Evolutionary conservation across 2,113 vertebrate genomes (phyloP).

Genomic region (Halcyon senegalensis): DNA sequence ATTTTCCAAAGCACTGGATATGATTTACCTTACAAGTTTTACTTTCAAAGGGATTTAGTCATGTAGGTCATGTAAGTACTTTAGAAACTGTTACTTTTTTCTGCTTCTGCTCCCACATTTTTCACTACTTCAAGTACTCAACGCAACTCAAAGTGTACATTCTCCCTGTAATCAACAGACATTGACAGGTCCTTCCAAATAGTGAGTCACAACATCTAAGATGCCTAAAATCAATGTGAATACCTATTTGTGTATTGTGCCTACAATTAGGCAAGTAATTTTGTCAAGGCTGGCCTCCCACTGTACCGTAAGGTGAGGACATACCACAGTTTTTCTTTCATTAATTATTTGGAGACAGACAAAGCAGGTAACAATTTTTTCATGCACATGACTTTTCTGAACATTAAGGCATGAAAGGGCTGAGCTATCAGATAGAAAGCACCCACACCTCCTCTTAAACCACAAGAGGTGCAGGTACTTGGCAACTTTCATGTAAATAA

Average conservation of each 20-base stretch:
- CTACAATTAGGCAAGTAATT: neutral
- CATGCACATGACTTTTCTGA: neutral
- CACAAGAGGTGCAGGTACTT: neutral
- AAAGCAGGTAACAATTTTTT: neutral
- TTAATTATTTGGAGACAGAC: neutral
- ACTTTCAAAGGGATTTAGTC: constrained; percentile 5
- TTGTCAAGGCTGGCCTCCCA: neutral
- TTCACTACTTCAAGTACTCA: neutral
- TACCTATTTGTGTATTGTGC: neutral
- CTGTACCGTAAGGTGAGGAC: neutral
- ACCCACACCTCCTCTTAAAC: neutral
- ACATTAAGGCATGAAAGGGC: neutral
- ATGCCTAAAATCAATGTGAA: neutral
- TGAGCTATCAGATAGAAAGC: neutral
- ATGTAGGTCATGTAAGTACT: neutral
- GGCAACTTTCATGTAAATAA: neutral
- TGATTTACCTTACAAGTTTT: neutral
- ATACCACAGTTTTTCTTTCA: neutral
- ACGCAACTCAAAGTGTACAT: neutral
- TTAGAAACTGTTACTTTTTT: neutral
- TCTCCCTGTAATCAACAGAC: neutral
- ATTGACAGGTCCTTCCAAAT: neutral
- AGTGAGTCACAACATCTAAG: neutral
- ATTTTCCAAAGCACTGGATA: neutral
- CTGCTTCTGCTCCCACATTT: neutral